phyloP scores from a whole-genome alignment of 2,113 vertebrate species.

The Microcebus lehilahytsara region DNA sequence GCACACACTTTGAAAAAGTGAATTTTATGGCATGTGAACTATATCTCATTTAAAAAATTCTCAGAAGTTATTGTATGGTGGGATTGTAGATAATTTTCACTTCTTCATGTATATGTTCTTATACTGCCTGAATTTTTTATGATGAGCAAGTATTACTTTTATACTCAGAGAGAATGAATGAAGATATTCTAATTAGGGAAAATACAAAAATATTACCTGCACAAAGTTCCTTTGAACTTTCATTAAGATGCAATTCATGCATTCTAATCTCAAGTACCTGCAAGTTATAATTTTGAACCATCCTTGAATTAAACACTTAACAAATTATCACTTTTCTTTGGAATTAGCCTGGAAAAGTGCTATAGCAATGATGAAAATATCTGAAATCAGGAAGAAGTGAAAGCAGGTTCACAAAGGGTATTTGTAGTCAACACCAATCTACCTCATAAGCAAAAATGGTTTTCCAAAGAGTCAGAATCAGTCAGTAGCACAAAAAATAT shows the following conservation, averaged over 20 bases:
- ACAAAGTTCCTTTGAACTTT: constrained; percentile 32
- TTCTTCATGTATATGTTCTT: background rate
- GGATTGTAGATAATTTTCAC: constrained; percentile 19
- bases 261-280: background rate
- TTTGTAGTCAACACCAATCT: background rate
- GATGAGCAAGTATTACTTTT: constrained; percentile 25
- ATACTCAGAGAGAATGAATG: constrained; percentile 9
- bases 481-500: background rate
- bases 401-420: background rate
- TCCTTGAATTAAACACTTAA: constrained; percentile 33
- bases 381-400: constrained; percentile 19
- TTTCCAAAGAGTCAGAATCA: background rate
- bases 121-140: background rate
- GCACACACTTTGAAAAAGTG: background rate
- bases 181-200: constrained; percentile 3
- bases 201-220: background rate
- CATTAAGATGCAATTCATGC: constrained; percentile 3
- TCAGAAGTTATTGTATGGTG: background rate
- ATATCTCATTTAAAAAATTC: background rate
- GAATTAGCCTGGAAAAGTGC: constrained; percentile 33
- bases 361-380: background rate
- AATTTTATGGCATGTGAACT: constrained; percentile 11
- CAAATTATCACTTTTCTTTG: background rate
- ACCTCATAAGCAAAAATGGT: background rate
- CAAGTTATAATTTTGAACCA: constrained; percentile 32